These are phyloP conservation scores for Campoletis raptor DNA, from an alignment of 2,888 invertebrate genomes.

Conservation along the genomic window DNA sequence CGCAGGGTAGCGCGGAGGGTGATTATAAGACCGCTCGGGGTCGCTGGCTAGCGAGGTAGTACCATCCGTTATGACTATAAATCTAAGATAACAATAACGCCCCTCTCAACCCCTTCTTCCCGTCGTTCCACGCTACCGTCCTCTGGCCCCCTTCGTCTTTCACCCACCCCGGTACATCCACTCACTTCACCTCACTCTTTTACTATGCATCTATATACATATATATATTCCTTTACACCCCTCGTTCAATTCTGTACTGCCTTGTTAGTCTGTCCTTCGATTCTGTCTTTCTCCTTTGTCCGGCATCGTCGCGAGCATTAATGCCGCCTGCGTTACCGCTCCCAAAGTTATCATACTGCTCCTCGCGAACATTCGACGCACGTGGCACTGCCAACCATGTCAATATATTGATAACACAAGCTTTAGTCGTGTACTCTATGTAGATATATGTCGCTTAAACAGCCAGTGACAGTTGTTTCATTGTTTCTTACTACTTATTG, in stretches of 20 bases:
- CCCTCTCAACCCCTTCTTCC: slow-evolving; percentile 77
- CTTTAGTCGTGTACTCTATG: neutral
- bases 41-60: slow-evolving; percentile 84
- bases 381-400: slow-evolving; percentile 74
- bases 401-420: slow-evolving; percentile 69
- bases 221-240: slow-evolving; percentile 23
- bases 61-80: slow-evolving; percentile 85
- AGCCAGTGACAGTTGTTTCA: slow-evolving; percentile 8
- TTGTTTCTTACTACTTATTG: neutral
- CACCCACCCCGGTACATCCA: slow-evolving; percentile 34
- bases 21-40: slow-evolving; percentile 85
- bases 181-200: slow-evolving; percentile 59
- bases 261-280: slow-evolving; percentile 53
- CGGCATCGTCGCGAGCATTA: slow-evolving; percentile 78
- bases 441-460: neutral
- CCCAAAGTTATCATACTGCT: slow-evolving; percentile 68
- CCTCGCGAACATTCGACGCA: slow-evolving; percentile 81
- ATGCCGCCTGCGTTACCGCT: slow-evolving; percentile 76
- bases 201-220: slow-evolving; percentile 41
- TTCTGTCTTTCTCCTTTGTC: slow-evolving; percentile 69
- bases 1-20: slow-evolving; percentile 80
- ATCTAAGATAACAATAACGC: slow-evolving; percentile 85
- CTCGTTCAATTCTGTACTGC: slow-evolving; percentile 58
- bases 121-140: slow-evolving; percentile 67
- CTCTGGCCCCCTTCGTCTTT: slow-evolving; percentile 59